Conservation (phyloP, 2,888 invertebrate genomes). For the Dasypogon diadema region DNA sequence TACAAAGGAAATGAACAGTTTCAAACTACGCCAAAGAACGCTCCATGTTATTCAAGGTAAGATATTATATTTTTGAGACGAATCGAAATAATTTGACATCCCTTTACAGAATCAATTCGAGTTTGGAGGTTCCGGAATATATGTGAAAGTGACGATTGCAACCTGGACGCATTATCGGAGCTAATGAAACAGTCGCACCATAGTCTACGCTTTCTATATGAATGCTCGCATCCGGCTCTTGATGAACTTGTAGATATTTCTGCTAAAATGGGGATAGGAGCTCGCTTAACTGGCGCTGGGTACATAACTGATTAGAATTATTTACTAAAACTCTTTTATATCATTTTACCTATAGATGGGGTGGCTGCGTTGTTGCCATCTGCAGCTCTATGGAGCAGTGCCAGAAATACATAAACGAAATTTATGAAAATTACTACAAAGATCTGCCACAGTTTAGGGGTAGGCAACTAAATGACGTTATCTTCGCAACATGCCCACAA, state of each 20-base stretch:
- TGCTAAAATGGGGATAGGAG: slow-evolving; percentile 74
- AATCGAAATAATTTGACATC: background rate
- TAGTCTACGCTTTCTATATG: slow-evolving; percentile 86
- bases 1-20: slow-evolving; percentile 74
- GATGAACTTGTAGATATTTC: slow-evolving; percentile 85
- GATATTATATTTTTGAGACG: background rate
- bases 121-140: slow-evolving; percentile 85
- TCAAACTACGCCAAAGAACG: slow-evolving; percentile 87
- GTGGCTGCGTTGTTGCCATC: slow-evolving; percentile 91
- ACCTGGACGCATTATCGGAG: slow-evolving; percentile 75
- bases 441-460: slow-evolving; percentile 71
- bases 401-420: slow-evolving; percentile 75
- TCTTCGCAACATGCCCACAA: slow-evolving; percentile 77
- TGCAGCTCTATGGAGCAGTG: slow-evolving; percentile 72
- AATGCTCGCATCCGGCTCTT: slow-evolving; percentile 92
- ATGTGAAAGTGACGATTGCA: slow-evolving; percentile 66
- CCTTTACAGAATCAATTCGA: slow-evolving; percentile 81
- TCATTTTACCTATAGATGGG: slow-evolving; percentile 77
- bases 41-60: slow-evolving; percentile 87
- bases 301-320: slow-evolving; percentile 60
- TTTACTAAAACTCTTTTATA: slow-evolving; percentile 12
- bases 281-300: slow-evolving; percentile 96
- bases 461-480: slow-evolving; percentile 70
- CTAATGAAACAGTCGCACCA: slow-evolving; percentile 92
- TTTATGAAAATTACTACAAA: slow-evolving; percentile 80